These are phyloP conservation scores for Myripristis jacobus DNA, from an alignment of 2,797 vertebrate species.

Conservation along the genomic window DNA sequence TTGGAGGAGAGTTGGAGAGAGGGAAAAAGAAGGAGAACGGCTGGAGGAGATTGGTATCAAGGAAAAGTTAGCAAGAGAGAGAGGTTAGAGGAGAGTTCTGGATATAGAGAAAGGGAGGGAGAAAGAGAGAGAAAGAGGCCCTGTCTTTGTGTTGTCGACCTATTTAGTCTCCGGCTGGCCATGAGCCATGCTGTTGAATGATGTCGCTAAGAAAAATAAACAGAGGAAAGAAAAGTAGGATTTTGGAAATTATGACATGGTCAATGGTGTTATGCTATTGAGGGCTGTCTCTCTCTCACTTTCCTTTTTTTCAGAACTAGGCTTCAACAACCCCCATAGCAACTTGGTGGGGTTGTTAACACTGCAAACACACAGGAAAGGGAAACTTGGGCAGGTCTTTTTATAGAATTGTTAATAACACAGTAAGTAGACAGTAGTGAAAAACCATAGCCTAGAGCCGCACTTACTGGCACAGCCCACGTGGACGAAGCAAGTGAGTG, in stretches of 20 bases:
- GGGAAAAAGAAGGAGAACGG: conserved; percentile 35
- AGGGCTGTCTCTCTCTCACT: conserved; percentile 45
- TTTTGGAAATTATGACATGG: conserved; percentile 73
- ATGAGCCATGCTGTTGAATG: conserved; percentile 69
- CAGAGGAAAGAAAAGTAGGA: conserved; percentile 63
- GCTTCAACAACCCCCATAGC: conserved; percentile 42
- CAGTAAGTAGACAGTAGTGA: conserved; percentile 81
- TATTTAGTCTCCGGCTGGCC: conserved; percentile 69
- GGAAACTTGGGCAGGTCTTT: conserved; percentile 79
- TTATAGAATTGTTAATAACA: conserved; percentile 85
- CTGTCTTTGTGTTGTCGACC: conserved; percentile 64
- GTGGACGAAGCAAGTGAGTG: conserved; percentile 56
- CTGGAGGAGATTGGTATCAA: conserved; percentile 44
- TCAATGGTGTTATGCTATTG: conserved; percentile 51
- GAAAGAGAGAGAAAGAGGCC: conserved; percentile 11
- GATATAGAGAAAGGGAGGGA: not conserved
- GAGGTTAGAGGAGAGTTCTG: not conserved
- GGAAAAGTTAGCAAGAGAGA: conserved; percentile 34
- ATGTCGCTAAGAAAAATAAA: conserved; percentile 75
- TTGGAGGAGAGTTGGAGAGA: conserved; percentile 16
- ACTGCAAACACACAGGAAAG: conserved; percentile 70
- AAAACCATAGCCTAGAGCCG: conserved; percentile 79
- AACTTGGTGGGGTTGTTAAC: conserved; percentile 68
- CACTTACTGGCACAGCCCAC: conserved; percentile 78
- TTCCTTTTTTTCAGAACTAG: conserved; percentile 5